Percentiles rank a stretch among this genome's conserved stretches.
Evolutionary conservation across 1,140 invertebrate genomes (phyloP).

Genomic region (Glomeris maerens): DNA sequence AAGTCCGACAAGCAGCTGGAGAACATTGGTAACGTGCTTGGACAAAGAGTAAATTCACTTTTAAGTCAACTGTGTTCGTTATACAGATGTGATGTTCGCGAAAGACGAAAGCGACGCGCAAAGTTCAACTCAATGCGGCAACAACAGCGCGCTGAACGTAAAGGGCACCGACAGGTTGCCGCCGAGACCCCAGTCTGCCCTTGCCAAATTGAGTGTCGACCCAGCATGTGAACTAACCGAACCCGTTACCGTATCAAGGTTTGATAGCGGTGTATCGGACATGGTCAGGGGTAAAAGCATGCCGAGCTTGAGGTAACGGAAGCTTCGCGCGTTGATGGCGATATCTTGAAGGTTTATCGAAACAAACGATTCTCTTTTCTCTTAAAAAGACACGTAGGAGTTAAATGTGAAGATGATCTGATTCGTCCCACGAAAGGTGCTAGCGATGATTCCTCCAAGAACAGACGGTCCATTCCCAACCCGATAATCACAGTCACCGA

Average conservation of each 20-base stretch:
- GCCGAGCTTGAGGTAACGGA: constrained; percentile 71
- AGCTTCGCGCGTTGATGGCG: neutral
- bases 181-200: constrained; percentile 46
- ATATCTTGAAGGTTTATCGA: too few relatives aligned
- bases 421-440: too few relatives aligned
- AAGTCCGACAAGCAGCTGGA: constrained; percentile 81
- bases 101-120: constrained; percentile 13
- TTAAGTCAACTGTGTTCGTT: too few relatives aligned
- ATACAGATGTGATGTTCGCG: neutral
- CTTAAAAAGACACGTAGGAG: too few relatives aligned
- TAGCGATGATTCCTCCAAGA: neutral
- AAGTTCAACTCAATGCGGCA: constrained; percentile 11
- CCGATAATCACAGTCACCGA: constrained; percentile 93
- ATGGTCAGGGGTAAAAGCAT: constrained; percentile 86
- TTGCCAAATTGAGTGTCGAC: constrained; percentile 44
- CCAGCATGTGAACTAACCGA: constrained; percentile 30
- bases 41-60: too few relatives aligned
- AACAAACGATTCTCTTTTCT: too few relatives aligned
- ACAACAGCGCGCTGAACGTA: constrained; percentile 41
- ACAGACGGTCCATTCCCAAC: constrained; percentile 45
- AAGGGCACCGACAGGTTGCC: constrained; percentile 45
- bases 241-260: constrained; percentile 27
- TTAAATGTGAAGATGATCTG: too few relatives aligned
- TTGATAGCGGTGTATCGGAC: constrained; percentile 21
- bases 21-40: constrained; percentile 56